Conservation (phyloP, 2,888 invertebrate species). For the Acleris cristana region DNA sequence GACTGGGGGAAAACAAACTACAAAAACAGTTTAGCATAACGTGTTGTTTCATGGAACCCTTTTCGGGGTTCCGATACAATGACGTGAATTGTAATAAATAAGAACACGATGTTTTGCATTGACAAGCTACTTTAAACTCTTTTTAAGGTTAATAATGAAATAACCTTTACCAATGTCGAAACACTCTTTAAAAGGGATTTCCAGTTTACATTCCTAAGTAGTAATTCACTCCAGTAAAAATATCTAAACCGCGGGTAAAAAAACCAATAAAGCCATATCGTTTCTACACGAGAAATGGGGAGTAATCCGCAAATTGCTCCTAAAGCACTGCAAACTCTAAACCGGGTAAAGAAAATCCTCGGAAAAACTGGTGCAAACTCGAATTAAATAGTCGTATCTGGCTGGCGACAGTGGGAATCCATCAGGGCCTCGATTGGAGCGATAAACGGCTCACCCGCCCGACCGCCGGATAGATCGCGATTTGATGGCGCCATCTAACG, state of each 20-base stretch:
- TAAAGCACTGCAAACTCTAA: constrained; percentile 50
- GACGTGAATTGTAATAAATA: constrained; percentile 34
- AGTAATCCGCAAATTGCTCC: constrained; percentile 35
- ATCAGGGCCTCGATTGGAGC: constrained; percentile 69
- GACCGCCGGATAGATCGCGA: constrained; percentile 65
- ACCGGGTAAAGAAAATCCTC: constrained; percentile 54
- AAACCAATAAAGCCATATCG: constrained; percentile 15
- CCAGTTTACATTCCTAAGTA: background rate
- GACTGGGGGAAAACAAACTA: constrained; percentile 72
- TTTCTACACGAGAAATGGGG: constrained; percentile 24
- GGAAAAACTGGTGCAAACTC: constrained; percentile 71
- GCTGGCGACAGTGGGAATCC: constrained; percentile 71
- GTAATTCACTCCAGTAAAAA: background rate
- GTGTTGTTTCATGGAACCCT: constrained; percentile 55
- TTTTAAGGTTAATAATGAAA: background rate
- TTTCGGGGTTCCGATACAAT: constrained; percentile 29
- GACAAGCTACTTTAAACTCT: background rate
- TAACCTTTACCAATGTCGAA: background rate
- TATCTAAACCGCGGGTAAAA: constrained; percentile 18
- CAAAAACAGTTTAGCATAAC: constrained; percentile 64
- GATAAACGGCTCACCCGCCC: constrained; percentile 53
- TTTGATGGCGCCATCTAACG: constrained; percentile 61
- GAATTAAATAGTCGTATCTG: constrained; percentile 77
- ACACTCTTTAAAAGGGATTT: background rate
- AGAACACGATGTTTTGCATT: constrained; percentile 17